Conservation (phyloP, 2,797 vertebrate species). For the Sebastes hopkinsi region DNA sequence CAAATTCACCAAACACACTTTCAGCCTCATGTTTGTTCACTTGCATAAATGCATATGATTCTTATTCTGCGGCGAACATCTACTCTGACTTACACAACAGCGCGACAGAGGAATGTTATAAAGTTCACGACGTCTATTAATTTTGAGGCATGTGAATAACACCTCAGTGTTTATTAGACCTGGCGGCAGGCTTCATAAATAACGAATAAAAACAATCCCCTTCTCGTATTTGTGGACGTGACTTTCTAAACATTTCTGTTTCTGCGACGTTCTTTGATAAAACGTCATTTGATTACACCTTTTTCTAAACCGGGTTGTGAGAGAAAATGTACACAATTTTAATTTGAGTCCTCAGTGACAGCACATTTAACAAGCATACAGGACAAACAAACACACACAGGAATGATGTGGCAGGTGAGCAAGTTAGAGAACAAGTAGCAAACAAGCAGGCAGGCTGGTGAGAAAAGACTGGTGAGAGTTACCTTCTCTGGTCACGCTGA, state of each 20-base stretch:
- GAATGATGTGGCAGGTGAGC: slow-evolving; percentile 31
- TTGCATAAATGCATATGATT: slow-evolving; percentile 87
- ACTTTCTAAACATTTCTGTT: slow-evolving; percentile 49
- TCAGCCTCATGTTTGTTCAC: slow-evolving; percentile 72
- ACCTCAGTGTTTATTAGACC: slow-evolving; percentile 60
- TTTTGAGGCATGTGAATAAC: slow-evolving; percentile 71
- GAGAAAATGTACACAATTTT: slow-evolving; percentile 17
- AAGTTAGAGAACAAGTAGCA: slow-evolving; percentile 41
- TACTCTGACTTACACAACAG: slow-evolving; percentile 51
- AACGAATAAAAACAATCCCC: slow-evolving; percentile 41
- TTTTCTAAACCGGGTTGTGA: slow-evolving; percentile 21
- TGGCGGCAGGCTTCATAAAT: slow-evolving; percentile 41
- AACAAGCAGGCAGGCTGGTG: slow-evolving; percentile 39
- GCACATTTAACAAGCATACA: slow-evolving; percentile 39
- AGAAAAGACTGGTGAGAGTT: slow-evolving; percentile 24
- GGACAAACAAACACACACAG: slow-evolving; percentile 8
- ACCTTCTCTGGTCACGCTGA: slow-evolving; percentile 17
- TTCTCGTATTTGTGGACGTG: not conserved
- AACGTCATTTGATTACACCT: slow-evolving; percentile 9
- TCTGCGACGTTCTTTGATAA: slow-evolving; percentile 19
- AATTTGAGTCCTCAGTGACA: slow-evolving; percentile 41
- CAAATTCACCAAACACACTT: slow-evolving; percentile 81
- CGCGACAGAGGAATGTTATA: slow-evolving; percentile 42
- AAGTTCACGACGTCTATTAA: slow-evolving; percentile 78
- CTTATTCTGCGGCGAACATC: slow-evolving; percentile 64